These are phyloP conservation scores for Macrophya annulata DNA, from an alignment of 2,888 invertebrate species.

Conservation along the genomic window DNA sequence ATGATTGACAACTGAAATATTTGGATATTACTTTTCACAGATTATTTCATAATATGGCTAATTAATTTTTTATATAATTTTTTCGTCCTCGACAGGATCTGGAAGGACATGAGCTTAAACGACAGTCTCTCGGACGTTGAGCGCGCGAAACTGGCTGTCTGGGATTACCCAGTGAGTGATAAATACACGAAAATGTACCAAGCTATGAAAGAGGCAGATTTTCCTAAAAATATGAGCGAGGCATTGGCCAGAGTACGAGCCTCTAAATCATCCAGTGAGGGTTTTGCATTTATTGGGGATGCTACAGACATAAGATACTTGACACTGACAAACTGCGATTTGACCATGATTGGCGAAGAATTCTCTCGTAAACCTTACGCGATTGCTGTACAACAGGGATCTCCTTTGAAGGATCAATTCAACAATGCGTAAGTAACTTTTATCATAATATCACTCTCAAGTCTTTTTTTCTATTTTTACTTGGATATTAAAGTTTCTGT, in stretches of 20 bases:
- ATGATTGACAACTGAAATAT: conserved; percentile 7
- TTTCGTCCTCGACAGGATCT: conserved; percentile 85
- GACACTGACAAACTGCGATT: conserved; percentile 91
- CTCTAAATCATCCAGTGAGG: conserved; percentile 86
- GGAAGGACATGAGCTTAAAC: conserved; percentile 99
- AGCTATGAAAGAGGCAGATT: conserved; percentile 92
- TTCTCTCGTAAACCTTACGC: conserved; percentile 99
- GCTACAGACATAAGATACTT: conserved; percentile 95
- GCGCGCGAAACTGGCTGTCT: conserved; percentile 96
- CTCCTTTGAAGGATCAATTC: conserved; percentile 95
- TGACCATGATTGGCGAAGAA: conserved; percentile 97
- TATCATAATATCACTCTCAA: neutral
- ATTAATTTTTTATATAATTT: neutral
- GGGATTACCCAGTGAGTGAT: conserved; percentile 99
- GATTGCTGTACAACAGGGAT: conserved; percentile 97
- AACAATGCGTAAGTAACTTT: conserved; percentile 92
- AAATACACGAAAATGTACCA: conserved; percentile 99
- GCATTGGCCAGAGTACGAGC: conserved; percentile 88
- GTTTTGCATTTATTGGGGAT: conserved; percentile 96
- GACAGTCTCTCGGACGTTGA: conserved; percentile 95
- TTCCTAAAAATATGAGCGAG: conserved; percentile 90
- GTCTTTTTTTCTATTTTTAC: neutral
- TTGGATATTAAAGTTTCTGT: neutral
- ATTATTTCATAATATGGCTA: neutral
- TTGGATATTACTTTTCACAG: neutral